A percentile compares a stretch with the other conserved stretches of the same genome.
Evolutionary conservation across 2,113 vertebrate species (phyloP).

Genomic region (Orcinus orca): DNA sequence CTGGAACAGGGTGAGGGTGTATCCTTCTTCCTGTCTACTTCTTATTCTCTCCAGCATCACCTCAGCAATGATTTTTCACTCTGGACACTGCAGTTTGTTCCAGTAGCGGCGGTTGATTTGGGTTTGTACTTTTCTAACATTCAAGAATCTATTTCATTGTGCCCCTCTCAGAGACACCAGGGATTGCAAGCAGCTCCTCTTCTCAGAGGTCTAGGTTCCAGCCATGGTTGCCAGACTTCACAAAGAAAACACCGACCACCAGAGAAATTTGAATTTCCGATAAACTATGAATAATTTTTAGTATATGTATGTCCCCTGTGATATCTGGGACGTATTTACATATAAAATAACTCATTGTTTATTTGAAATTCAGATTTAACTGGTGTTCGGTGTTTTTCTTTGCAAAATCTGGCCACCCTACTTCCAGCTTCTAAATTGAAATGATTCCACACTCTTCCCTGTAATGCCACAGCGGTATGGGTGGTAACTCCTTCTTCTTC

Average conservation of each 20-base stretch:
- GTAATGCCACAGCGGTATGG: too few relatives aligned
- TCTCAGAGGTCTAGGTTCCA: not conserved
- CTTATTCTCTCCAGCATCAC: not conserved
- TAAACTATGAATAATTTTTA: not conserved
- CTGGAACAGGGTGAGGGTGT: not conserved
- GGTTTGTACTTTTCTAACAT: not conserved
- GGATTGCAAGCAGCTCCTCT: not conserved
- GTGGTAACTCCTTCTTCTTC: too few relatives aligned
- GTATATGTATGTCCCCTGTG: too few relatives aligned
- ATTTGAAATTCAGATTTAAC: too few relatives aligned
- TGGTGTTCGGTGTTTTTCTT: too few relatives aligned
- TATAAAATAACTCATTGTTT: too few relatives aligned
- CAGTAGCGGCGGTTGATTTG: not conserved
- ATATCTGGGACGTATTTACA: too few relatives aligned
- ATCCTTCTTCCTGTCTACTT: not conserved
- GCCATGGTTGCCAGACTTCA: not conserved
- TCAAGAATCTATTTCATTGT: not conserved
- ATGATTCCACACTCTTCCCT: too few relatives aligned
- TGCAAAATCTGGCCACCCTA: too few relatives aligned
- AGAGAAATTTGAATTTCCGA: not conserved
- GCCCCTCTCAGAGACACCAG: not conserved
- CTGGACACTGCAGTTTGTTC: not conserved
- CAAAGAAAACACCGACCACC: not conserved
- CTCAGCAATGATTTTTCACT: not conserved
- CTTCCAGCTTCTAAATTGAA: too few relatives aligned